A percentile compares a stretch with the other conserved stretches of the same genome.
Conservation (phyloP, 2,113 vertebrate genomes). For the Psammodynastes pulverulentus region DNA sequence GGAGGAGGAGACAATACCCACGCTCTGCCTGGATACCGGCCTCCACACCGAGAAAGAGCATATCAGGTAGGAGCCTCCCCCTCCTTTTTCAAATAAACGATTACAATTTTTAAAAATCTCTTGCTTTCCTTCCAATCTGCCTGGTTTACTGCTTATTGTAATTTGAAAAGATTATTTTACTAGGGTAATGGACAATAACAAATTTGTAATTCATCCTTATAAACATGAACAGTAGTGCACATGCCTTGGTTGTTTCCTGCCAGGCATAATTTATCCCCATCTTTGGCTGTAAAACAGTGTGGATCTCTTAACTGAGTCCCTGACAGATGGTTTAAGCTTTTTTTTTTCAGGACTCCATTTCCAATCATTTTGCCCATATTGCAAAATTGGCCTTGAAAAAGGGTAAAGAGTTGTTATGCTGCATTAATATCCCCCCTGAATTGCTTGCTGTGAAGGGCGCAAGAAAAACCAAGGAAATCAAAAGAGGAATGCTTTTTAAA, state of each 20-base stretch:
- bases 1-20: no score
- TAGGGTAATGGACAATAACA: slow-evolving; percentile 66
- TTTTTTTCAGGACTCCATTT: slow-evolving; percentile 65
- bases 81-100: slow-evolving; percentile 9
- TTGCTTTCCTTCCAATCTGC: slow-evolving; percentile 41
- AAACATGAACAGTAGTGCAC: slow-evolving; percentile 67
- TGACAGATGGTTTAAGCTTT: slow-evolving; percentile 79
- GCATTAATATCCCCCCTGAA: slow-evolving; percentile 71
- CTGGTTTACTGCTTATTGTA: slow-evolving; percentile 55
- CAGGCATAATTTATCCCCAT: slow-evolving; percentile 75
- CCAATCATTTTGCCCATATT: slow-evolving; percentile 77
- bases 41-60: no score
- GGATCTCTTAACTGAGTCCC: slow-evolving; percentile 76
- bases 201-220: slow-evolving; percentile 69
- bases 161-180: slow-evolving; percentile 65
- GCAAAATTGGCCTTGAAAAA: slow-evolving; percentile 81
- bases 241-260: slow-evolving; percentile 69
- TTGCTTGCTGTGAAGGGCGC: slow-evolving; percentile 74
- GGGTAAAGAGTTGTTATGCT: slow-evolving; percentile 76
- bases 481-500: slow-evolving; percentile 55
- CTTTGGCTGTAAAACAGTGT: slow-evolving; percentile 75
- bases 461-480: slow-evolving; percentile 62
- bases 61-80: accelerated
- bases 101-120: slow-evolving; percentile 28
- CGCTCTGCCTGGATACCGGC: no score